Evolutionary conservation across 1,140 invertebrate species (phyloP), one percentile per base, ranked within the genome.

Genomic region (Musca domestica): DNA sequence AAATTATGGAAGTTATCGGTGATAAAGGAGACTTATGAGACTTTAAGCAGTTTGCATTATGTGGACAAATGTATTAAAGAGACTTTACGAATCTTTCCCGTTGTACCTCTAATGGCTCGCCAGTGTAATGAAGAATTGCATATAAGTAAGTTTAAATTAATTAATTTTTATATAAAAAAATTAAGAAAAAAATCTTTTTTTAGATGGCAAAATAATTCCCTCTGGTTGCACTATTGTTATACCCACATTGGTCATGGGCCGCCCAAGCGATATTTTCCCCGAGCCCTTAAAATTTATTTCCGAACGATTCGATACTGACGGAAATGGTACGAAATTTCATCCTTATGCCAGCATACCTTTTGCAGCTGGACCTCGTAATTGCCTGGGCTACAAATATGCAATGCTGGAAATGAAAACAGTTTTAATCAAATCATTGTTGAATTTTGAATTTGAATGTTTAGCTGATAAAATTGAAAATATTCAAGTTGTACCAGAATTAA

Each of bases 361-460:
- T 71, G 87, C 86, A 41, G 88, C 87, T n/a, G 88, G 88, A 15
- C 83, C 82, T 25, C 83, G 85, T 70, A 89, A 90, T 72, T 91
- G 89, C 73, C 89, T 77, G 85, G 90, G 90, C 68, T 90, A 92
- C 81, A 91, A 88, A 75, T 95, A 93, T 82, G 93, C 92, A 1
- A 82, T 91, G 81, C 76, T 92, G 73, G 92, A 95, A 82, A 82
- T 90, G 71, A 94, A 94, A 80, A 84, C 86, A 0, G 82, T 90
- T 0, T 71, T 93, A 23, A 85, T 88, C 0, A 85, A 84, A 58
- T 78, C 94, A 0, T 76, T 95, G 19, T 84, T 87, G 3, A 82
- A 87, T 71, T 95, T 88, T 72, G 75, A 83, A 71, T 72, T 86
- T 0, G 77, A 79, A 47, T 76, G 85, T 15, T 69, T 76, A 0